Evolutionary conservation across 2,113 vertebrate genomes (phyloP).

Genomic region (Cyprinus carpio): DNA sequence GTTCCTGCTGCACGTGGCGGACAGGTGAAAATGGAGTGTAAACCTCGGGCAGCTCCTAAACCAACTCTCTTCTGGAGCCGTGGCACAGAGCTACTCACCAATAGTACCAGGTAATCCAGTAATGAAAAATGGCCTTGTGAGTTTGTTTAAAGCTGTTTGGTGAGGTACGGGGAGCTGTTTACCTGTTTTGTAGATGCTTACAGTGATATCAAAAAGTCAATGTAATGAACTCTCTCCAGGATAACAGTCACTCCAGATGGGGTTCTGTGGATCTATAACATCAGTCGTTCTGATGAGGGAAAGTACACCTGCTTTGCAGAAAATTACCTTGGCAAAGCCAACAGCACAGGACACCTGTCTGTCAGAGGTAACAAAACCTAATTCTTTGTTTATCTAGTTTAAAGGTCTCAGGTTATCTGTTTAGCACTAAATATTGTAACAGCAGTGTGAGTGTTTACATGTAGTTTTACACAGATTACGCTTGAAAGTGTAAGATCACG

Average conservation of each 20-base stretch:
- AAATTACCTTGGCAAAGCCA: constrained; percentile 97
- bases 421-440: not conserved
- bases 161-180: no score
- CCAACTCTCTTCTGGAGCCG: constrained; percentile 94
- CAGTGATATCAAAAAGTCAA: not conserved
- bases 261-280: constrained; percentile 88
- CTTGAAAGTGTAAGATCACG: not conserved
- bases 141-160: not conserved
- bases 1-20: constrained; percentile 92
- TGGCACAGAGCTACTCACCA: constrained; percentile 91
- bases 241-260: constrained; percentile 87
- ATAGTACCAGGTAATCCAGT: constrained; percentile 85
- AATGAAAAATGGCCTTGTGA: not conserved
- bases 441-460: not conserved
- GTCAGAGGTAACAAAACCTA: constrained; percentile 81
- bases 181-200: not conserved
- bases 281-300: constrained; percentile 93
- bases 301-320: constrained; percentile 99
- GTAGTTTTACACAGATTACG: not conserved
- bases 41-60: constrained; percentile 89
- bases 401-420: not conserved
- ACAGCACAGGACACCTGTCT: constrained; percentile 92
- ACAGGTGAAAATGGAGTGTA: constrained; percentile 87
- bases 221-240: constrained; percentile 66
- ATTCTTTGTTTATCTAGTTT: not conserved